Evolutionary conservation across 2,888 invertebrate species (phyloP).

Genomic region (Sphaeridia pumilis): DNA sequence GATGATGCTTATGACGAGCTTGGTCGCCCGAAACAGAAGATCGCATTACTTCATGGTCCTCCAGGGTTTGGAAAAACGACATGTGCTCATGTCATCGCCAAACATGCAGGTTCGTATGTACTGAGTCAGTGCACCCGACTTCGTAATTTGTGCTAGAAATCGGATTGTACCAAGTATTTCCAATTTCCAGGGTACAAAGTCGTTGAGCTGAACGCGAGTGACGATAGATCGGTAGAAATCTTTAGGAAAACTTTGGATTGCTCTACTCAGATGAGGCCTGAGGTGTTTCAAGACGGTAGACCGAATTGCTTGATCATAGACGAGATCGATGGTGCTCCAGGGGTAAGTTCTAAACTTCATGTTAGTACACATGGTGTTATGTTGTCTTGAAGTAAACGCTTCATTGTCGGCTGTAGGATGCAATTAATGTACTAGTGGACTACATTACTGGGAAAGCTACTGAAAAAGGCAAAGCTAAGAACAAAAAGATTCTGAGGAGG

Average conservation of each 20-base stretch:
- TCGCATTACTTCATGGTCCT: slow-evolving; percentile 80
- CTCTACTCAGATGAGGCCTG: slow-evolving; percentile 83
- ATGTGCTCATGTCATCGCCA: slow-evolving; percentile 79
- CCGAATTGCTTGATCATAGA: slow-evolving; percentile 90
- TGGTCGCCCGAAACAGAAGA: slow-evolving; percentile 63
- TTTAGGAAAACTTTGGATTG: slow-evolving; percentile 71
- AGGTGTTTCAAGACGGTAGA: slow-evolving; percentile 57
- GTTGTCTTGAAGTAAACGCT: too few species aligned
- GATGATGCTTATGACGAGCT: slow-evolving; percentile 63
- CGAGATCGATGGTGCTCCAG: slow-evolving; percentile 94
- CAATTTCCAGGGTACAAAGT: slow-evolving; percentile 60
- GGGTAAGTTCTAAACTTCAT: too few species aligned
- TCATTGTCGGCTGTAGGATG: too few species aligned
- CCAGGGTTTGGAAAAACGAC: slow-evolving; percentile 95
- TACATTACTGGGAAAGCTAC: slow-evolving; percentile 54
- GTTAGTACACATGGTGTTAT: too few species aligned
- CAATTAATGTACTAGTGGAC: slow-evolving; percentile 74
- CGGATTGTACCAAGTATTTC: too few species aligned
- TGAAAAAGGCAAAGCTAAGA: slow-evolving; percentile 39
- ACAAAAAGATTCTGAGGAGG: slow-evolving; percentile 56
- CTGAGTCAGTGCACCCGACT: too few species aligned
- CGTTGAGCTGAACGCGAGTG: slow-evolving; percentile 91
- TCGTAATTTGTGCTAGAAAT: too few species aligned
- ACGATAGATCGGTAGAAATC: slow-evolving; percentile 80
- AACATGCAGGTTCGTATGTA: slow-evolving; percentile 56